These are phyloP conservation scores for Hirtodrosophila histrioides DNA, from an alignment of 2,888 invertebrate genomes.

Conservation along the genomic window DNA sequence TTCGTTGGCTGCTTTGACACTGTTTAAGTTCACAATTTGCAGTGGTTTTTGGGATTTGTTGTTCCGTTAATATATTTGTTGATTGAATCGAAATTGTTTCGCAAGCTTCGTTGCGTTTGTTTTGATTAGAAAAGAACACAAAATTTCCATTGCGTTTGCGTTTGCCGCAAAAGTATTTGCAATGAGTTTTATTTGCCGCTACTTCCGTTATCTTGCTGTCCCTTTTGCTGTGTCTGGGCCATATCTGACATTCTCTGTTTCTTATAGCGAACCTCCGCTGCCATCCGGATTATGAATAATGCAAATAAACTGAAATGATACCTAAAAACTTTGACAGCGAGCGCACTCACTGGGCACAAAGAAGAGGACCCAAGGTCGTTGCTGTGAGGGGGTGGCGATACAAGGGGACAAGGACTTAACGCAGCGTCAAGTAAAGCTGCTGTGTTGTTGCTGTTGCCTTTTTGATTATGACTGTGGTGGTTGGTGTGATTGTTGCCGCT, in stretches of 20 bases:
- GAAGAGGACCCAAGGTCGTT: constrained; percentile 29
- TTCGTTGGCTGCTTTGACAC: neutral
- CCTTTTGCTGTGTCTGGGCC: constrained; percentile 39
- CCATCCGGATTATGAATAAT: constrained; percentile 76
- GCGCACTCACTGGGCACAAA: constrained; percentile 23
- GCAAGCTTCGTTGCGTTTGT: constrained; percentile 20
- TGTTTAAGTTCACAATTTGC: neutral
- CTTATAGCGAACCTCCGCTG: constrained; percentile 59
- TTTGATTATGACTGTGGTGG: constrained; percentile 66
- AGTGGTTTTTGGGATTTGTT: constrained; percentile 13
- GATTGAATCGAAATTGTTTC: constrained; percentile 66
- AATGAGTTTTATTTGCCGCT: constrained; percentile 68
- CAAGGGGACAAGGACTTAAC: constrained; percentile 35
- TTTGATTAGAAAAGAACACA: constrained; percentile 25
- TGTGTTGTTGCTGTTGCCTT: constrained; percentile 41
- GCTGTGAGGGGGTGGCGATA: constrained; percentile 1
- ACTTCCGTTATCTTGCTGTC: constrained; percentile 68
- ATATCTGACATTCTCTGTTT: constrained; percentile 45
- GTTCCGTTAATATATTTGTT: constrained; percentile 47
- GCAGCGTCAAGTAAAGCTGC: constrained; percentile 62
- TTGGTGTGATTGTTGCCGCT: constrained; percentile 67
- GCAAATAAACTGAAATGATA: constrained; percentile 80
- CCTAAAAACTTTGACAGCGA: constrained; percentile 77
- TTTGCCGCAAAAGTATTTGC: constrained; percentile 37
- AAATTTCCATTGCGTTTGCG: constrained; percentile 43